Base-by-base conservation (phyloP, 2,888 invertebrate genomes). In the Operophtera brumata region DNA sequence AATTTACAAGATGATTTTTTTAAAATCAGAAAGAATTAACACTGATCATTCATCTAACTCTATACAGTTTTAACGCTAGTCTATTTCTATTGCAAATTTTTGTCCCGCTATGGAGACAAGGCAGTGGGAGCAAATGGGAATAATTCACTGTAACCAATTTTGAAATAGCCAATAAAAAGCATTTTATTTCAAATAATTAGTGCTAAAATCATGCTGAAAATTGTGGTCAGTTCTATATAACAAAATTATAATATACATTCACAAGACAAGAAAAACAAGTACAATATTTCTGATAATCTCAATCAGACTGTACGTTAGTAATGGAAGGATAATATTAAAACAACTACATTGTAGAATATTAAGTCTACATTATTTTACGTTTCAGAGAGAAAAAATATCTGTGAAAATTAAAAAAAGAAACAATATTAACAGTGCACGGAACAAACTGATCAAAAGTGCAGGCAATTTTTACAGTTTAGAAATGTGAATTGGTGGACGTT, bases 381-480 rank as follows among this genome's bases (percentile, higher is more conserved):
- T 20, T 20, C 4, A 20, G 20, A 20, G 20, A 4, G 20, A 20
- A 20, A 20, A 20, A 20, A 20, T 20, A 3, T 20, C 20, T 20
- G 2, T 20, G 20, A 20, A 20, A 20, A 20, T 20, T 20, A 20
- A 20, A 20, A 3, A 3, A 3, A 20, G 20, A 20, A 20, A 20
- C 4, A 20, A 20, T 20, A 20, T 20, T 20, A 20, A 20, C 20
- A 20, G 20, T 20, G 20, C 20, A 20, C 20, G 20, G 4, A 20
- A 20, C 20, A 37, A 46, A 45, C 30, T 30, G 8, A 46, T 30
- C 26, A 30, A 48, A 42, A 53, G 53, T 49, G 48, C 57, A 57
- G 53, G 57, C 57, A 57, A 47, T 44, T 47, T 47, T 48, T 44
- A 53, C 34, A 43, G n/a, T 32, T 43, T 28, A 35, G 42, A n/a